Evolutionary conservation across 2,797 vertebrate genomes (phyloP), one percentile per base, ranked within the genome.

Genomic region (Notolabrus celidotus): DNA sequence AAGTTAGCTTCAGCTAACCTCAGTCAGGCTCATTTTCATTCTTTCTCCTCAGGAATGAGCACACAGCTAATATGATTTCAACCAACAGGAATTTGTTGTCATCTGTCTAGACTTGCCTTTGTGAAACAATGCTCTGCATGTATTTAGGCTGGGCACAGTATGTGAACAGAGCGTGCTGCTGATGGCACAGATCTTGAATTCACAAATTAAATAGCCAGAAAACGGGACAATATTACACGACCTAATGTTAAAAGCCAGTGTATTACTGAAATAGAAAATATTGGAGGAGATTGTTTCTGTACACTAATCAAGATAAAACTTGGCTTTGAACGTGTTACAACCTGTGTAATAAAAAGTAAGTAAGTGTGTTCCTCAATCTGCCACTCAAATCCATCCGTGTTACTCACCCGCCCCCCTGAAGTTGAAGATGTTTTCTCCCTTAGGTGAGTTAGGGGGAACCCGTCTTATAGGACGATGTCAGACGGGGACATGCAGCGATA

Each of bases 401-500:
- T 5, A 55, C 80, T 83, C 53, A 85, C 88, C 59, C 2, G 65
- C n/a, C 68, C 77, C 87, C 71, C 83, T 85, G 67, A 94, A 94
- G 67, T 88, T 89, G 20, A 94, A 94, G 66, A 94, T 69, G 65
- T 90, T 92, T 19, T 87, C 92, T 1, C 70, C 74, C 3, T 91
- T 83, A 0, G 80, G 22, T 0, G 92, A 92, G 58, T 74, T 86
- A 11, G 92, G n/a, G 91, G 0, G 92, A 91, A 27, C 82, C 82
- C 0, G 93, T 93, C 76, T 88, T 93, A 34, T n/a, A 94, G 89
- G 77, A 94, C 67, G 6, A 95, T 92, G 45, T 94, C 93, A 0
- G 94, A 95, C 1, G 93, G 94, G 11, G 93, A 94, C 92, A 92
- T 94, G 85, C 93, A 94, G 56, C n/a, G 90, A 83, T 52, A 90